Base-by-base conservation (phyloP, 2,797 vertebrate genomes). In the Crocodylus rhombifer region DNA sequence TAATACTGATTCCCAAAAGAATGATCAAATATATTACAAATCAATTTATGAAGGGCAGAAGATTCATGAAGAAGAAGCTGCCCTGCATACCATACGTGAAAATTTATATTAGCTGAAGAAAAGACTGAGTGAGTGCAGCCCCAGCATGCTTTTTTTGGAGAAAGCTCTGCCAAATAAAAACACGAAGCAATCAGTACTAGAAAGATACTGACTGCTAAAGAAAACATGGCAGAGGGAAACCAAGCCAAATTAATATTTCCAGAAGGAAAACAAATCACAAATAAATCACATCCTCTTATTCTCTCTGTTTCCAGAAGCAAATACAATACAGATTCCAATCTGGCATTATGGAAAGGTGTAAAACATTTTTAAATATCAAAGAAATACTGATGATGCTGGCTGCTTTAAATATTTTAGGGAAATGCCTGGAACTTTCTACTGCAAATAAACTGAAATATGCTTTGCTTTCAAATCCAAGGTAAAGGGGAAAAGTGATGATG, bases 341-440 rank as follows among this genome's bases (percentile, higher is more conserved):
- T 92, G 85, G 94, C 89, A 85, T 61, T 93, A 77, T 83, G 91
- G 89, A 85, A 94, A 92, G 85, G 84, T 96, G 90, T 85, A 96
- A 67, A 5, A 57, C 67, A 93, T 92, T 79, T 94, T 86, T 87
- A 84, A 88, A 92, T 95, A 93, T 90, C 75, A 74, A 82, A 91
- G 81, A 92, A 94, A 96, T 96, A 95, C 81, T 95, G 74, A 94
- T 94, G 95, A 64, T 30, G 5, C 74, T 91, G 74, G 63, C 93
- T 94, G 60, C 88, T 95, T 96, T 97, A 96, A 51, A 95, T 96
- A 97, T 95, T 96, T 96, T 97, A 96, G 95, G 92, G 93, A 96
- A 96, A 95, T 93, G 86, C 74, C 94, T 96, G 36, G 36, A 51
- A 26, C 8, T 51, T 73, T 73, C 51, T 73, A 51, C 87, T 88